Evolutionary conservation across 2,113 vertebrate species (phyloP).

Genomic region (Lampris megalopsis): DNA sequence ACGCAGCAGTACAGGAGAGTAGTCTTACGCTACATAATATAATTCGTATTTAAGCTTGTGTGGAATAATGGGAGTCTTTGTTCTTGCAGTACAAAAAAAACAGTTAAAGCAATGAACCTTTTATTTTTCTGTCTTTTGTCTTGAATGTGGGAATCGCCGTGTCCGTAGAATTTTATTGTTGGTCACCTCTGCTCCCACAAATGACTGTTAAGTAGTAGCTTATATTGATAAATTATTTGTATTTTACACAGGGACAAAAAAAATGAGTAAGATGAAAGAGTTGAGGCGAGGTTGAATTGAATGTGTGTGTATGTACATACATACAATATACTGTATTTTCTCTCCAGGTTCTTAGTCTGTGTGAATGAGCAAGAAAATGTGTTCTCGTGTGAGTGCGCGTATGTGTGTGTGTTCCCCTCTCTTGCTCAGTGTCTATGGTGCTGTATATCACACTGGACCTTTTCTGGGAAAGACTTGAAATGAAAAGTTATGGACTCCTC

Average conservation of each 20-base stretch:
- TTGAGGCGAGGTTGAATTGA: constrained; percentile 40
- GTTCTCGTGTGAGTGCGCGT: constrained; percentile 39
- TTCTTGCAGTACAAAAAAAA: constrained; percentile 65
- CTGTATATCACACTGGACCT: constrained; percentile 85
- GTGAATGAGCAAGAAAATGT: constrained; percentile 38
- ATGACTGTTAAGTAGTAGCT: constrained; percentile 85
- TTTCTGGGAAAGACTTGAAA: constrained; percentile 78
- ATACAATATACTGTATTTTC: constrained; percentile 73
- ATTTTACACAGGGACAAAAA: constrained; percentile 79
- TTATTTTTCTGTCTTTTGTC: constrained; percentile 68
- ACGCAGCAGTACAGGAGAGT: constrained; percentile 54
- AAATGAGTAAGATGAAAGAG: constrained; percentile 35
- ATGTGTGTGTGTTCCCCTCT: constrained; percentile 54
- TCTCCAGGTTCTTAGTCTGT: constrained; percentile 70
- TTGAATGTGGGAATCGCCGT: constrained; percentile 56
- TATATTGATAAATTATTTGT: constrained; percentile 84
- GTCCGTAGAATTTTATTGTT: constrained; percentile 68
- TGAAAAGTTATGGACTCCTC: constrained; percentile 46
- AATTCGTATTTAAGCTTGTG: constrained; percentile 78
- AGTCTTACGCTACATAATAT: constrained; percentile 69
- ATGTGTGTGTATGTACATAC: constrained; percentile 69
- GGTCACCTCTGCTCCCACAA: constrained; percentile 76
- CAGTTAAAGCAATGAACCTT: constrained; percentile 42
- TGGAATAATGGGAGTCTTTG: constrained; percentile 56
- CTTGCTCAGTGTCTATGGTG: constrained; percentile 76